Evolutionary conservation across 2,113 vertebrate species (phyloP).

Genomic region (Heteronetta atricapilla): DNA sequence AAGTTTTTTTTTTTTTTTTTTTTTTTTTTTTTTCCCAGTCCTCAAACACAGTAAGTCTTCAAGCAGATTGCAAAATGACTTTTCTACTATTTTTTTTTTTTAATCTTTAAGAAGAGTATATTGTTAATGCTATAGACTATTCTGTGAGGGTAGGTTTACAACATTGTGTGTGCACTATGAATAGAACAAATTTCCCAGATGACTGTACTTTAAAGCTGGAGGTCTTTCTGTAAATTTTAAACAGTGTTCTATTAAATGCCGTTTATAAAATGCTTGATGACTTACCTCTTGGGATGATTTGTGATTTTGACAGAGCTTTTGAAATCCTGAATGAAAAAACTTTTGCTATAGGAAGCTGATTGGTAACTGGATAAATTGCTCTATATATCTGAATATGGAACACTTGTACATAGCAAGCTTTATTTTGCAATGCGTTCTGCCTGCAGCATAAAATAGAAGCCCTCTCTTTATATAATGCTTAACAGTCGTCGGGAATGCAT

Average conservation of each 20-base stretch:
- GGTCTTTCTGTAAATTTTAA: constrained; percentile 12
- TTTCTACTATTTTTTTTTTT: not conserved
- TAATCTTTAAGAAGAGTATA: not conserved
- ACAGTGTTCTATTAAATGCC: constrained; percentile 20
- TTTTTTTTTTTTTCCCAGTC: not conserved
- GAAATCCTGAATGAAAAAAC: not conserved
- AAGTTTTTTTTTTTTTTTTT: not conserved
- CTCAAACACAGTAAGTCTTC: not conserved
- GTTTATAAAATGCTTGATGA: constrained; percentile 5
- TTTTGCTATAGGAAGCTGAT: not conserved
- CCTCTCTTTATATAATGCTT: not conserved
- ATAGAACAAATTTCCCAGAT: not conserved
- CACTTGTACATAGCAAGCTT: not conserved
- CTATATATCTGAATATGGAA: not conserved
- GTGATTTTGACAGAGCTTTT: constrained; percentile 7
- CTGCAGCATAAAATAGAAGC: not conserved
- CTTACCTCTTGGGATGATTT: constrained; percentile 6
- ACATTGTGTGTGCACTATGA: not conserved
- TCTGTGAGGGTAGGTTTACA: constrained; percentile 14
- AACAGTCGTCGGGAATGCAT: not conserved
- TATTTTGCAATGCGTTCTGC: not conserved
- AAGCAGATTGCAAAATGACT: not conserved
- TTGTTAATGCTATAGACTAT: not conserved
- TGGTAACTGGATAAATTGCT: not conserved
- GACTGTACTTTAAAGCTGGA: constrained; percentile 28